Evolutionary conservation across 2,797 vertebrate genomes (phyloP).

Genomic region (Neosilurus mollespiculum): DNA sequence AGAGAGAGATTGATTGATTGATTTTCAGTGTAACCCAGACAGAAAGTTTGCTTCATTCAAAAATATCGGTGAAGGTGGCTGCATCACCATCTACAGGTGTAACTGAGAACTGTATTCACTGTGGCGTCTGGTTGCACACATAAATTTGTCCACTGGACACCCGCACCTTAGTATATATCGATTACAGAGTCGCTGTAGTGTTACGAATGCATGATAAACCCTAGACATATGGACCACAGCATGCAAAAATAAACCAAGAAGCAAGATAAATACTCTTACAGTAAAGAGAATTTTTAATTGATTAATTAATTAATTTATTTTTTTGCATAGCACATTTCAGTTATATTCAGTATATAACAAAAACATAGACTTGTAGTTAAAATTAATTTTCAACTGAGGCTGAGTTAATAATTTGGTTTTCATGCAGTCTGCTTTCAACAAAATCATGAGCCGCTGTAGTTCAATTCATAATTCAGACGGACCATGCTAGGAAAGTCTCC

Average conservation of each 20-base stretch:
- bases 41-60: conserved; percentile 30
- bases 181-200: conserved; percentile 42
- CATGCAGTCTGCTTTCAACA: too few species aligned
- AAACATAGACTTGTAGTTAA: not conserved
- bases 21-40: not conserved
- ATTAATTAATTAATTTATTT: not conserved
- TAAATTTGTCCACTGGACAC: conserved; percentile 37
- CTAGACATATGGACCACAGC: not conserved
- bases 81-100: conserved; percentile 27
- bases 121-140: conserved; percentile 33
- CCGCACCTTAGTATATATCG: conserved; percentile 38
- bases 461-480: not conserved
- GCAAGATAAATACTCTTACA: not conserved
- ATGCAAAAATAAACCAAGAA: conserved; percentile 17
- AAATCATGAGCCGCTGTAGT: not conserved
- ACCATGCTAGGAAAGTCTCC: not conserved
- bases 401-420: too few species aligned
- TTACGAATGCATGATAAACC: not conserved
- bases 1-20: not conserved
- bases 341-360: not conserved
- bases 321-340: not conserved
- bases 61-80: conserved; percentile 34
- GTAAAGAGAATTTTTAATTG: not conserved
- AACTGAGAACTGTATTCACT: conserved; percentile 32
- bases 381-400: not conserved